Evolutionary conservation across 2,888 invertebrate species (phyloP).

Genomic region (Operophtera brumata): DNA sequence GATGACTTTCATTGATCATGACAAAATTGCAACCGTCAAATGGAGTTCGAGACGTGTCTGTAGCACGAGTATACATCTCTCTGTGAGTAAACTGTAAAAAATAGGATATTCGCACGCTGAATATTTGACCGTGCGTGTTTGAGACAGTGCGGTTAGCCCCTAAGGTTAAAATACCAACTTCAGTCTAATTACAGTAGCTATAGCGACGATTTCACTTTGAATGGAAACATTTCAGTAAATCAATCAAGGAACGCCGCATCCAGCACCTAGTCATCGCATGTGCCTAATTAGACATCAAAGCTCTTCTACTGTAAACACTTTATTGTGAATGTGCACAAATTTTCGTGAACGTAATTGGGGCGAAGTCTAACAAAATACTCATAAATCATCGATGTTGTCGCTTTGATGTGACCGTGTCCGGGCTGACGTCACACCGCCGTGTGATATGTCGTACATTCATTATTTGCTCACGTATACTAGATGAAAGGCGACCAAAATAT

Average conservation of each 20-base stretch:
- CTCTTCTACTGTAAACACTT: slow-evolving; percentile 59
- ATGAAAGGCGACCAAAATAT: slow-evolving; percentile 76
- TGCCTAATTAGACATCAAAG: slow-evolving; percentile 77
- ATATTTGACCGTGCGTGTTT: too few species aligned
- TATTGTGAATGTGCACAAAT: slow-evolving; percentile 73
- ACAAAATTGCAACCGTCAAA: too few species aligned
- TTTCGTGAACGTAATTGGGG: slow-evolving; percentile 71
- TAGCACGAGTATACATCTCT: too few species aligned
- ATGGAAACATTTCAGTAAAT: slow-evolving; percentile 48
- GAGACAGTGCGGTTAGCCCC: too few species aligned
- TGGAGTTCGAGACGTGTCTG: too few species aligned
- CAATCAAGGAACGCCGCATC: slow-evolving; percentile 57
- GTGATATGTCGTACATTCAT: slow-evolving; percentile 75
- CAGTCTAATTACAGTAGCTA: slow-evolving; percentile 8
- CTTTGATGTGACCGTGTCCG: slow-evolving; percentile 77
- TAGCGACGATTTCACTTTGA: slow-evolving; percentile 4
- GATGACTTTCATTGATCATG: too few species aligned
- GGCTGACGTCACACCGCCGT: slow-evolving; percentile 64
- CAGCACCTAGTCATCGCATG: slow-evolving; percentile 42
- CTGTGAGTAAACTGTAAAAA: too few species aligned
- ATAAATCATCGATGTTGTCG: slow-evolving; percentile 68
- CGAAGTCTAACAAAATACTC: slow-evolving; percentile 70
- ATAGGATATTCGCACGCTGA: too few species aligned
- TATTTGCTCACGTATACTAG: slow-evolving; percentile 77
- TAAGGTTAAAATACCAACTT: too few species aligned